Base-by-base conservation (phyloP, 2,888 invertebrate genomes). In the Oligia strigilis region DNA sequence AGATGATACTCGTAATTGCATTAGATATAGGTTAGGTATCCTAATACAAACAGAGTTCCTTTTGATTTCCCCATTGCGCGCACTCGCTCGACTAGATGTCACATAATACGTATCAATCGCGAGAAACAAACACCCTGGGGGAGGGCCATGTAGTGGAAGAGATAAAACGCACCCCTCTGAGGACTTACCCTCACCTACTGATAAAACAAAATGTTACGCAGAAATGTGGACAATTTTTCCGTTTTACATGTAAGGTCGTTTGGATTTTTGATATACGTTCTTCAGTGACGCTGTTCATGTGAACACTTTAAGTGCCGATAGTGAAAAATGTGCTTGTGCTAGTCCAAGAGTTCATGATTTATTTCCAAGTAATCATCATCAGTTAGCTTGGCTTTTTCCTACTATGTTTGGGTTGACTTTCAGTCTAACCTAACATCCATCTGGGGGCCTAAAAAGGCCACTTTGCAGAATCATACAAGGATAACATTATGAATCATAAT, bases 141-240 rank as follows among this genome's bases (percentile, higher is more conserved):
- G 90, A 87, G 92, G 84, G 87, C 88, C 92, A 94, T 94, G 94
- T 94, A 95, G 94, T 92, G 95, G 95, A 95, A 95, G 95, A 95
- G 95, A 95, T 95, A 95, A 95, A 93, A 92, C 88, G 89, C 88
- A 81, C 90, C 92, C 90, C 82, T 70, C 79, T 29, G 66, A 80
- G 87, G 81, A 87, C 88, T 85, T 81, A 85, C 88, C 82, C 88
- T 86, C 81, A 86, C 87, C 80, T 87, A 83, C 82, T 82, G 89
- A 89, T 89, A 89, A 89, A 87, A 88, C 80, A 79, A 87, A 87
- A 87, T 85, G 88, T 83, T 85, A 82, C 83, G 81, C 79, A 85
- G 81, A 88, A 89, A 88, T 84, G 70, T 82, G 77, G 69, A 74
- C 74, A 71, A 72, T 85, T 80, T 87, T 87, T 81, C 58, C 72